phyloP scores from a whole-genome alignment of 2,797 vertebrate species.

The Thaleichthys pacificus region DNA sequence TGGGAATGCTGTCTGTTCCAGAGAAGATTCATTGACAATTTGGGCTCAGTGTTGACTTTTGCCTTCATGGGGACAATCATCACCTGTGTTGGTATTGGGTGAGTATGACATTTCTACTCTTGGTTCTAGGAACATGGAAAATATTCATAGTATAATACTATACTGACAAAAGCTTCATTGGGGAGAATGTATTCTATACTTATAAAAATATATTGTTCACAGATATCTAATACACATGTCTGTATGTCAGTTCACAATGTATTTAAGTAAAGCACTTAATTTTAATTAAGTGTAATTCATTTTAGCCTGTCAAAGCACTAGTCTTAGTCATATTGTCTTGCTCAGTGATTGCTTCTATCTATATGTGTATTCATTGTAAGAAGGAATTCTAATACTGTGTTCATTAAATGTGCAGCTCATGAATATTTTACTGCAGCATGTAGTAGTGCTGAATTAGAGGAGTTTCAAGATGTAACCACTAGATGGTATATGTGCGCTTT shows the following conservation, averaged over 20 bases:
- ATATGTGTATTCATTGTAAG: neutral
- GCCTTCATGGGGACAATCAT: constrained; percentile 83
- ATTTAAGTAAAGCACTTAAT: neutral
- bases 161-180: neutral
- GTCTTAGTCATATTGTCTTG: neutral
- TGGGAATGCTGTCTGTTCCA: constrained; percentile 49
- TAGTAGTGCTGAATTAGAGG: neutral
- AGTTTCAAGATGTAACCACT: constrained; percentile 23
- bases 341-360: neutral
- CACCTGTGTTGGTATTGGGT: constrained; percentile 82
- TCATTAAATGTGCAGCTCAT: neutral
- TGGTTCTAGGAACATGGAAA: neutral
- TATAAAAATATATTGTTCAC: neutral
- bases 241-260: neutral
- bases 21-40: constrained; percentile 82
- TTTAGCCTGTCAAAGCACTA: too few relatives aligned
- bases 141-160: neutral
- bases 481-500: constrained; percentile 55
- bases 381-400: too few relatives aligned
- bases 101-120: constrained; percentile 54
- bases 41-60: constrained; percentile 83
- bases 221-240: neutral
- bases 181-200: neutral
- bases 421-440: neutral
- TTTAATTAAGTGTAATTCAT: too few relatives aligned